Base-by-base conservation (phyloP, 2,888 invertebrate genomes). In the Pediacus dermestoides region DNA sequence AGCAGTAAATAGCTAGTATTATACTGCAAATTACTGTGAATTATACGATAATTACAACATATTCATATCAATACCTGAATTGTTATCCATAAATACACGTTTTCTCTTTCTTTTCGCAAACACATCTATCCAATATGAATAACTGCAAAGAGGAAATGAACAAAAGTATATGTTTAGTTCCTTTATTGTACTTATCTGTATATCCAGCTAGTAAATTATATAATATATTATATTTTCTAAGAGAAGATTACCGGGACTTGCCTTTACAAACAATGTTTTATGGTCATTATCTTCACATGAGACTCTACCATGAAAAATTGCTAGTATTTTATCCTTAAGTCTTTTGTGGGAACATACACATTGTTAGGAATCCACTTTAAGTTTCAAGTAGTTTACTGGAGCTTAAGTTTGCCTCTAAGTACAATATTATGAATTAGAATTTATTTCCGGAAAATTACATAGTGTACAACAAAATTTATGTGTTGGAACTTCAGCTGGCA, bases 281-380 rank as follows among this genome's bases (percentile, higher is more conserved):
- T 18, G 21, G 21, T 18, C 21, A 18, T 18, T 18, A 18, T 18
- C 21, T 18, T 18, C 21, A 18, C 21, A 18, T 18, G 21, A 18
- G 21, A 18, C 21, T 18, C 21, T n/a, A 18, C 21, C 21, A 18
- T 18, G 21, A 18, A 18, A 18, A 18, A 18, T 18, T 18, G 21
- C 21, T 18, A 7, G 21, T 7, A 18, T 18, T n/a, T 6, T 18
- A 6, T 18, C n/a, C 21, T 18, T 18, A 6, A 7, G 6, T 6
- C 21, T 18, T 18, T 18, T 18, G 21, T 18, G 21, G 21, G 21
- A 18, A 18, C 21, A n/a, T 7, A 18, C 21, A 18, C n/a, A 18
- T 18, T 18, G 21, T 18, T 18, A 18, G 6, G n/a, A 18, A 6
- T 18, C 21, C n/a, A 18, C 21, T 18, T 18, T 18, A 18, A 18